Base-by-base conservation (phyloP, 2,888 invertebrate species). In the Drosophila pullipes region DNA sequence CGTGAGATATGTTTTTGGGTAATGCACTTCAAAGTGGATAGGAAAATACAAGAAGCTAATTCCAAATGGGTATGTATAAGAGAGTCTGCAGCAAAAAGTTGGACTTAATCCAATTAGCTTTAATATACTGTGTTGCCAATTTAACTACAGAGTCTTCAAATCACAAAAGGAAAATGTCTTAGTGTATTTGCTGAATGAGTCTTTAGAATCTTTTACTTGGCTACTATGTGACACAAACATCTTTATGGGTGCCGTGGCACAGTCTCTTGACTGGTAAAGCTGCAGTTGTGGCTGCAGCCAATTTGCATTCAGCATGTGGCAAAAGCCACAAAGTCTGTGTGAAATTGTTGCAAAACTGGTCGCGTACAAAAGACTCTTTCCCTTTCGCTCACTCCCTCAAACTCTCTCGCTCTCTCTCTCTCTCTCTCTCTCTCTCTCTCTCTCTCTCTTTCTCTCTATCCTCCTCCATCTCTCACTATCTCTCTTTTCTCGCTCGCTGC, bases 301-400 rank as follows among this genome's bases (percentile, higher is more conserved):
- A 76, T 64, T 75, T 76, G 61, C 64, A 70, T 69, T 53, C 64
- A 47, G 60, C 70, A 58, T 76, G 64, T 70, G 70, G 64, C 76
- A 71, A 65, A 25, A 49, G 49, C 10, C 31, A 30, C 54, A 58
- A 54, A 57, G 54, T 60, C 35, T 61, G 44, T 73, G 69, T 70
- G 62, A 58, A 81, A 78, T 81, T 71, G 71, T 81, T 89, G 89
- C 89, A 73, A 84, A 84, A 84, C 83, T 78, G 82, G 83, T 89
- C 75, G 69, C 28, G 35, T 44, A 35, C 60, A 33, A 60, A 31
- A 57, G 41, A 67, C 37, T 39, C 49, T 49, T 37, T 31, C 62
- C 18, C 25, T 33, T 18, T 35, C 31, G 33, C 37, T 41, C 47
- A 25, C 49, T 11, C 22, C 49, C 22, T 18, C 16, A 16, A 31